Percentiles rank a stretch among this genome's conserved stretches.
These are phyloP conservation scores for Catalaphyllia jardinei DNA, from an alignment of 64 coral and sea anemone genomes.

Conservation along the genomic window DNA sequence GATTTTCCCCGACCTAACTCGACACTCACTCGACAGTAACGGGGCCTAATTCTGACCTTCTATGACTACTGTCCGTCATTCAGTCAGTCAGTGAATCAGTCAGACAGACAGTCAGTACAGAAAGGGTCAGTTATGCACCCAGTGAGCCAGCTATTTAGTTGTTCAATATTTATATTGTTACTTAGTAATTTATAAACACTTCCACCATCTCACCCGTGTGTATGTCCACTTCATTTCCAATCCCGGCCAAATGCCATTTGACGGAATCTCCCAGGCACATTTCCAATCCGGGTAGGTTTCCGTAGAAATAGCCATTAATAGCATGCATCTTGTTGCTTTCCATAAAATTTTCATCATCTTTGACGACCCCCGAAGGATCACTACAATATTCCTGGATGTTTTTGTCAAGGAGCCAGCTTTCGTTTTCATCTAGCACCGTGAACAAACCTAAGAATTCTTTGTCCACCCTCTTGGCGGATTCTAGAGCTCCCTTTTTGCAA, in stretches of 20 bases:
- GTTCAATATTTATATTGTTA: too few relatives aligned
- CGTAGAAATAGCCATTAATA: constrained; percentile 84
- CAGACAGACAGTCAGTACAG: too few relatives aligned
- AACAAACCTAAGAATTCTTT: constrained; percentile 76
- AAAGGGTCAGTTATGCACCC: too few relatives aligned
- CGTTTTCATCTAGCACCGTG: constrained; percentile 90
- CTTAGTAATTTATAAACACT: too few relatives aligned
- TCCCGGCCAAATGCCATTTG: constrained; percentile 78
- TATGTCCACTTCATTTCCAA: constrained; percentile 86
- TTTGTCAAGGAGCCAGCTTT: constrained; percentile 80
- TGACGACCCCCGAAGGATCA: constrained; percentile 5
- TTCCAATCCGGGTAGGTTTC: constrained; percentile 62
- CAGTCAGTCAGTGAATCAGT: too few relatives aligned
- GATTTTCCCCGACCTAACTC: too few relatives aligned
- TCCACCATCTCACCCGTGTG: constrained; percentile 64
- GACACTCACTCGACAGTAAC: too few relatives aligned
- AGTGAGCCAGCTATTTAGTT: too few relatives aligned
- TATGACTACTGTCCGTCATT: too few relatives aligned
- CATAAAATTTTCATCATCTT: constrained; percentile 64
- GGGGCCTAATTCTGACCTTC: too few relatives aligned
- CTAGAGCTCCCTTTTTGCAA: constrained; percentile 79
- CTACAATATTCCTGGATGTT: constrained; percentile 66
- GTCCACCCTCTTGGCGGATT: constrained; percentile 54
- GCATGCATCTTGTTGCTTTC: constrained; percentile 89
- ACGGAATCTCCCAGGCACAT: constrained; percentile 68